Conservation (phyloP, 2,797 vertebrate species). For the Anabacerthia variegaticeps region DNA sequence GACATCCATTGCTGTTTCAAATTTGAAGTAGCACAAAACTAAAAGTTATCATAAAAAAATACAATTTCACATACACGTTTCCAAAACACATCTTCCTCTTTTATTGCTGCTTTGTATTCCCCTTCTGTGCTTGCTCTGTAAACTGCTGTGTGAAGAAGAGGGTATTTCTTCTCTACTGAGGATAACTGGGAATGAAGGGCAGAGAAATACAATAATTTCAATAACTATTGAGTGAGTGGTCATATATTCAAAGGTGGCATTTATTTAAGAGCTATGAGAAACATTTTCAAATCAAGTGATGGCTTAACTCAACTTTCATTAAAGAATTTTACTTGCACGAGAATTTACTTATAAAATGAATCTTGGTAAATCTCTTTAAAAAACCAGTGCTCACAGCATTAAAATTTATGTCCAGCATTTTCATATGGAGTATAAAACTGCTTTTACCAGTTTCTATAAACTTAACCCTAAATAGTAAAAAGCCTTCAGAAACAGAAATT, state of each 20-base stretch:
- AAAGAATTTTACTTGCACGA: neutral
- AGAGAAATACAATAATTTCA: neutral
- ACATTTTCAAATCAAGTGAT: neutral
- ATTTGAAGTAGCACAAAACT: neutral
- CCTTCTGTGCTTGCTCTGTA: constrained; percentile 10
- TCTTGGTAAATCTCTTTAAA: neutral
- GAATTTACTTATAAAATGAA: neutral
- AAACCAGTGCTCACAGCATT: neutral
- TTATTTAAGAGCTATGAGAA: neutral
- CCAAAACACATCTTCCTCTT: neutral
- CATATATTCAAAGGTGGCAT: neutral
- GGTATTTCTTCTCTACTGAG: neutral
- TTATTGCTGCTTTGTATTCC: neutral
- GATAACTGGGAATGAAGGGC: neutral
- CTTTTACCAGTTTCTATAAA: neutral
- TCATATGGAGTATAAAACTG: neutral
- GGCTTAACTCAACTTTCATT: neutral
- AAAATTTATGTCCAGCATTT: neutral
- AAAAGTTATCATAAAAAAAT: neutral
- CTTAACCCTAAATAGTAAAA: neutral
- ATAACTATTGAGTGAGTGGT: neutral
- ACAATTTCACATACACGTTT: neutral
- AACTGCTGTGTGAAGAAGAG: constrained; percentile 10
- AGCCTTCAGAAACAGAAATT: neutral
- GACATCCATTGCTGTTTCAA: neutral